A percentile compares a stretch with the other conserved stretches of the same genome.
Evolutionary conservation across 2,797 vertebrate species (phyloP).

Genomic region (Scyliorhinus canicula): DNA sequence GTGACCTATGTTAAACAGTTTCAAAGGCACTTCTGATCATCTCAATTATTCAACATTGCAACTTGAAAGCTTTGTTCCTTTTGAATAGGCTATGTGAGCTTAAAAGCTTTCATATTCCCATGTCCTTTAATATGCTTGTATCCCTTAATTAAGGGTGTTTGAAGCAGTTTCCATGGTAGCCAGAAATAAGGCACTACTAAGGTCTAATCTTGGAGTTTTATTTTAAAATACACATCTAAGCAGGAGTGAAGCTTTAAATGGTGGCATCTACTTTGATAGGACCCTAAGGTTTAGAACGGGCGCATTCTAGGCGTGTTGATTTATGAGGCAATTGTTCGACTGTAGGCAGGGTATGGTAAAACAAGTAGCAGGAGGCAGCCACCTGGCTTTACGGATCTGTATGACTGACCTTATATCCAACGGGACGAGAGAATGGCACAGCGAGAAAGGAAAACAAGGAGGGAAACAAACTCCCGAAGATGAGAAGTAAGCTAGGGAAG

Average conservation of each 20-base stretch:
- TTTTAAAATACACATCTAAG: not conserved
- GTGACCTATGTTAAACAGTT: not conserved
- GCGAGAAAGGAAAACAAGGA: not conserved
- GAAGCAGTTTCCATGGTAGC: not conserved
- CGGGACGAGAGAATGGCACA: not conserved
- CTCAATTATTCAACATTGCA: not conserved
- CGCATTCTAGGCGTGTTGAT: not conserved
- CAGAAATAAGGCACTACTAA: not conserved
- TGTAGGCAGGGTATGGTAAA: not conserved
- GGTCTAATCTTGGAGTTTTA: not conserved
- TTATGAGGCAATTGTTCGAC: not conserved
- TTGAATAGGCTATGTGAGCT: not conserved
- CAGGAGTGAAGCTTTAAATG: not conserved
- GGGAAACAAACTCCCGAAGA: too few relatives aligned
- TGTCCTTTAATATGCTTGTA: not conserved
- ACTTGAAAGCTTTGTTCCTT: slow-evolving; percentile 3
- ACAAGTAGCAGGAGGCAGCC: not conserved
- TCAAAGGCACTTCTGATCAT: not conserved
- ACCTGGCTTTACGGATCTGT: not conserved
- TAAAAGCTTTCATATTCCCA: not conserved
- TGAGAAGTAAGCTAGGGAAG: not conserved
- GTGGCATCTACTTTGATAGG: not conserved
- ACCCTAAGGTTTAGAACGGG: not conserved
- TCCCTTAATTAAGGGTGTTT: not conserved
- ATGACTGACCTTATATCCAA: not conserved